Evolutionary conservation across 2,888 invertebrate species (phyloP), one percentile per base, ranked within the genome.

Genomic region (Aethes cnicana): DNA sequence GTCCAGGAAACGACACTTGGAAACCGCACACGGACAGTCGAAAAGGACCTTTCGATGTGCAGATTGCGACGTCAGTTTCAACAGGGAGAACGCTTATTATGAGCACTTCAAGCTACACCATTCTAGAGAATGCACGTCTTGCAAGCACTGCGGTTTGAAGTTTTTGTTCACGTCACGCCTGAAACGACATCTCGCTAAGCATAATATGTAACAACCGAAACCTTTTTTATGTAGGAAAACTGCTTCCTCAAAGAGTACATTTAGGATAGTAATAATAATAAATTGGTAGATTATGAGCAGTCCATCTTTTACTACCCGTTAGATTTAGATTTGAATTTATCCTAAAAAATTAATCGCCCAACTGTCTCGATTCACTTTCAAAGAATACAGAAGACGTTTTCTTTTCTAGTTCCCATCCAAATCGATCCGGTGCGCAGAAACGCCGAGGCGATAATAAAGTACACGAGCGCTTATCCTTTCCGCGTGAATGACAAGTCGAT

Each of bases 121-220:
- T 61, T 84, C 86, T 0, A 76, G 77, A 8, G 82, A 84, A 32
- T 82, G 83, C 50, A 74, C 74, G 11, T 66, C 75, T 5, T 87
- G 86, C 39, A 84, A 86, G 55, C 81, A 84, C 33, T 87, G 86
- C 54, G 86, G 86, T 0, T 62, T 82, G 61, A 85, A 86, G 48
- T 87, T 86, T 43, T 62, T 82, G 14, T 82, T 81, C 9, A 63
- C 71, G 8, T 81, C 78, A 39, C 73, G 81, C 2, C 60, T 86
- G 46, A 84, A 82, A 35, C 71, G 84, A 14, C 86, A 87, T 58
- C 67, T 85, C 12, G 73, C 77, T 35, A 83, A 81, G 43, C 84
- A 84, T 68, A 72, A 67, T 20, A 48, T 71, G 56, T 61, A 59
- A 16, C 2, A 32, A 7, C n/a, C 16, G 1, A 14, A 14, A 8